Base-by-base conservation (phyloP, 2,113 vertebrate genomes). In the Scolopax mira region DNA sequence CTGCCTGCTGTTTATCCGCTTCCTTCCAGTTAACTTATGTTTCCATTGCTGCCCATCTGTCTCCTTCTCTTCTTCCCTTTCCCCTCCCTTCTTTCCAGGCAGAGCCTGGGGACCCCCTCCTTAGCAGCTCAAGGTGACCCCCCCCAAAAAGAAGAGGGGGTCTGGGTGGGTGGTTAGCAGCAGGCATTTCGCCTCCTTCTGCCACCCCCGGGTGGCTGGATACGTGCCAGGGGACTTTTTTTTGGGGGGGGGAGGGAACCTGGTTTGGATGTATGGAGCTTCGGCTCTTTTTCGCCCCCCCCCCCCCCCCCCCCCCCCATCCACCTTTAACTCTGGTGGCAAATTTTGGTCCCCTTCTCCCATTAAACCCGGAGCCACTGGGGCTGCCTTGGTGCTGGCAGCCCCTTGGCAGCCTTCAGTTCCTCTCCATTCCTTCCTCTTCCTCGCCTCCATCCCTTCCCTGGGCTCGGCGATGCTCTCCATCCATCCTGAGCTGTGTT, bases 21-120 rank as follows among this genome's bases (percentile, higher is more conserved):
- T 98, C 98, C 97, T 98, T 95, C 95, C 91, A 98, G 98, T 98
- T 97, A 98, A 98, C 98, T 98, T 98, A 97, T 98, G 98, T 97
- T 98, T 97, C 97, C 92, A 85, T 89, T 31, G 71, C 88, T 95
- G 96, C 96, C 98, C 98, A 98, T 98, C 98, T 98, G 98, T 97
- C 83, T 79, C 61, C 55, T 84, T 90, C 84, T 51, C 91, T 88
- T 92, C 72, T 65, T 55, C 46, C 46, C 57, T 57, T 84, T 85
- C 46, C 69, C 85, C 67, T 77, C 55, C 30, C n/a, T 12, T 87
- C 81, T 25, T 66, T 9, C 70, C 1, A 2, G 24, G 41, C 10
- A 0, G 46, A 92, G 71, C 1, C 0, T 0, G 0, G 61, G 88
- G 62, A 83, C 79, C 85, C 49, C 18, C 0, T 75, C 52, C 57